Conservation (phyloP, 2,888 invertebrate genomes). For the Trimorus sp. region DNA sequence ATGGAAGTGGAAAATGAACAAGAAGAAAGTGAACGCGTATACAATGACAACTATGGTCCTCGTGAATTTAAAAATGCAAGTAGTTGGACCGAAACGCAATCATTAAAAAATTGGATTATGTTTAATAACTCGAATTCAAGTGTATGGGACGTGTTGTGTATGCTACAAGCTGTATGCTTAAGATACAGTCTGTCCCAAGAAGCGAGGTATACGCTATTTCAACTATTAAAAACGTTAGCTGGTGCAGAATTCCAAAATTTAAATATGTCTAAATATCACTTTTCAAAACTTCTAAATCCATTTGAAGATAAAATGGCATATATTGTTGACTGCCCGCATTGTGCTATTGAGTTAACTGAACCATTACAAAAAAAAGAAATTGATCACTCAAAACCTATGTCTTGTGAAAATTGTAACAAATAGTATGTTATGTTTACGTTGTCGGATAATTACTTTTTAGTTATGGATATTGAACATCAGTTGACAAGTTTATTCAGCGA, state of each 20-base stretch:
- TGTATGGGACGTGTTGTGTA: conserved; percentile 2
- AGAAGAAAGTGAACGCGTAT: too few relatives aligned
- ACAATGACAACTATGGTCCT: too few relatives aligned
- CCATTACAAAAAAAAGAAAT: background rate
- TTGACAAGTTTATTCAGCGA: too few relatives aligned
- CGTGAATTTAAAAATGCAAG: too few relatives aligned
- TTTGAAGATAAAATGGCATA: conserved; percentile 2
- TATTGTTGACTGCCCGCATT: conserved; percentile 8
- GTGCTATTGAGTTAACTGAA: background rate
- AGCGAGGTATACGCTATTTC: conserved; percentile 12
- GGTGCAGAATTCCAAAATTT: background rate
- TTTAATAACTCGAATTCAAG: conserved; percentile 1
- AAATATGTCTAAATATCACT: too few relatives aligned
- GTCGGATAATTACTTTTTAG: too few relatives aligned
- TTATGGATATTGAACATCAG: too few relatives aligned
- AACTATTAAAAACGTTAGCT: conserved; percentile 11
- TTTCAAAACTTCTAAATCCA: conserved; percentile 9
- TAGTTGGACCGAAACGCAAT: too few relatives aligned
- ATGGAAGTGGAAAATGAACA: too few relatives aligned
- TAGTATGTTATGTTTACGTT: too few relatives aligned
- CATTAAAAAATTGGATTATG: conserved; percentile 6
- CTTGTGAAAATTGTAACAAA: too few relatives aligned
- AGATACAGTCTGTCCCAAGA: conserved; percentile 8
- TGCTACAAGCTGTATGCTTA: conserved; percentile 12
- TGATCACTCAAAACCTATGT: too few relatives aligned